These are phyloP conservation scores for Maniola hyperantus DNA, from an alignment of 2,888 invertebrate species.

Conservation along the genomic window DNA sequence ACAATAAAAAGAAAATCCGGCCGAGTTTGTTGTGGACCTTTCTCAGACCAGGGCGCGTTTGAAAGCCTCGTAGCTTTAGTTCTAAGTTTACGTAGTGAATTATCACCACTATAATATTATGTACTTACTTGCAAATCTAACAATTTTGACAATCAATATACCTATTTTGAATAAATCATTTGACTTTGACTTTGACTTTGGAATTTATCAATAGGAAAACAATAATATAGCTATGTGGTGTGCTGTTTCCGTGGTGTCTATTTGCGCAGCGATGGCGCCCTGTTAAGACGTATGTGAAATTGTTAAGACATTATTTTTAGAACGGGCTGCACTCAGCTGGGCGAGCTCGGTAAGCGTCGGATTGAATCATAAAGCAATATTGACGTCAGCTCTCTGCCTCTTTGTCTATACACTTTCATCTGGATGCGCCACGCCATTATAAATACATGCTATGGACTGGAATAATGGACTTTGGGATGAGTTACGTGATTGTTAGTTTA, in stretches of 20 bases:
- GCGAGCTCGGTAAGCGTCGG: constrained; percentile 66
- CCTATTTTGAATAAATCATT: constrained; percentile 3
- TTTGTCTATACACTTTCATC: constrained; percentile 38
- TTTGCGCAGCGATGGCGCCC: constrained; percentile 49
- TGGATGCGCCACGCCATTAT: constrained; percentile 28
- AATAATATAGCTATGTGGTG: not conserved
- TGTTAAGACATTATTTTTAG: constrained; percentile 70
- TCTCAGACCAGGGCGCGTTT: no score
- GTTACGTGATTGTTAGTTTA: constrained; percentile 14
- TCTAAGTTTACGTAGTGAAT: no score
- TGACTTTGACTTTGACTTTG: no score
- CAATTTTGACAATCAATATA: no score
- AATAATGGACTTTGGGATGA: constrained; percentile 18
- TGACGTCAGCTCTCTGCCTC: constrained; percentile 71
- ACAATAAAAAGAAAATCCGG: no score
- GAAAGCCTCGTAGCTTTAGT: no score
- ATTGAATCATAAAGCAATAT: constrained; percentile 76
- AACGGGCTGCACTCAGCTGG: constrained; percentile 76
- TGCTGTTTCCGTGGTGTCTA: constrained; percentile 22
- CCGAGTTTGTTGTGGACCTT: no score
- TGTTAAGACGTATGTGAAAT: constrained; percentile 58
- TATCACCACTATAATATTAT: no score
- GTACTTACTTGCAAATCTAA: no score
- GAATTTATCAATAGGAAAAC: no score
- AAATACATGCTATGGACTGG: constrained; percentile 21